phyloP scores from a whole-genome alignment of 2,797 vertebrate genomes.

The Acestrorhynchus altus region DNA sequence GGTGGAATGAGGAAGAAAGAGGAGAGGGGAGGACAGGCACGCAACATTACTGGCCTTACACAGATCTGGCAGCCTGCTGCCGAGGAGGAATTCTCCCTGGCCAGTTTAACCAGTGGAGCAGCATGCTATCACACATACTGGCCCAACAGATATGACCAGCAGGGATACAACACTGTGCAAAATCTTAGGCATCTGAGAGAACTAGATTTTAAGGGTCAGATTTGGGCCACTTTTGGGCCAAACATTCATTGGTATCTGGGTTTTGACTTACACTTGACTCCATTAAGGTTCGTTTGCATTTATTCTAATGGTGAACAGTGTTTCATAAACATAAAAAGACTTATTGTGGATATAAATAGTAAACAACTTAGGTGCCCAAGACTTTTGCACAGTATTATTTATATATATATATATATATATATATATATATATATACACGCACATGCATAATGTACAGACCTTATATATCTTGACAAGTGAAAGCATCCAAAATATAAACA shows the following conservation, averaged over 20 bases:
- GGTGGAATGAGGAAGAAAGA: conserved; percentile 35
- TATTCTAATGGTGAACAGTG: too few species aligned
- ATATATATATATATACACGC: conserved; percentile 53
- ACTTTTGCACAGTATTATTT: too few species aligned
- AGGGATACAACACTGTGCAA: neutral
- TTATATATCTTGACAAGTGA: neutral
- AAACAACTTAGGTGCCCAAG: too few species aligned
- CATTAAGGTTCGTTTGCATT: too few species aligned
- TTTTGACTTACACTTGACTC: too few species aligned
- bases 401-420: too few species aligned
- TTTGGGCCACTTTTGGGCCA: too few species aligned
- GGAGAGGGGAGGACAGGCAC: conserved; percentile 45
- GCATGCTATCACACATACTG: conserved; percentile 55
- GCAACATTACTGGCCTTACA: conserved; percentile 54
- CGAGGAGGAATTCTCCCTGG: conserved; percentile 53
- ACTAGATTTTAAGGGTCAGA: too few species aligned
- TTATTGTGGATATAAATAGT: too few species aligned
- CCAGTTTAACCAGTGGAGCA: conserved; percentile 68
- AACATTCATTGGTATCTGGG: too few species aligned
- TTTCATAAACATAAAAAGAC: too few species aligned
- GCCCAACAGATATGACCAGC: conserved; percentile 15
- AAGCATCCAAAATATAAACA: neutral
- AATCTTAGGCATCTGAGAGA: too few species aligned
- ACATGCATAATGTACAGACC: conserved; percentile 12
- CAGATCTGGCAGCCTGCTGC: neutral